Evolutionary conservation across 2,113 vertebrate species (phyloP).

Genomic region (Lasiurus cinereus): DNA sequence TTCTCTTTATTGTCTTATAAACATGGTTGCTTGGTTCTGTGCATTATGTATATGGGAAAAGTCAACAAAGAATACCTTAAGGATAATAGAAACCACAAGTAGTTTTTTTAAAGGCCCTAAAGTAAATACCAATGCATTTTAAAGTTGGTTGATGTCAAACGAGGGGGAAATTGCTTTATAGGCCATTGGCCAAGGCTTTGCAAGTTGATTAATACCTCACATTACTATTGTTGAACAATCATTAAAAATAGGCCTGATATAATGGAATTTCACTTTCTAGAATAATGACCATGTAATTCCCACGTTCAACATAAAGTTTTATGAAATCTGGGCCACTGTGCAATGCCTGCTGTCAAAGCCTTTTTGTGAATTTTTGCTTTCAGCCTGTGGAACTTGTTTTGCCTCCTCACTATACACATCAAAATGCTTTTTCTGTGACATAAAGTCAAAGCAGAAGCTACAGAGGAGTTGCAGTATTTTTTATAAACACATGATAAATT

Average conservation of each 20-base stretch:
- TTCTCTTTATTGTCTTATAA: slow-evolving; percentile 64
- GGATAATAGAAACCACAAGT: slow-evolving; percentile 10
- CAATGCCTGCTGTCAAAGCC: slow-evolving; percentile 22
- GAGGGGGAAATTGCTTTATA: slow-evolving; percentile 76
- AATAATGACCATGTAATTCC: slow-evolving; percentile 64
- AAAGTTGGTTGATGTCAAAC: slow-evolving; percentile 69
- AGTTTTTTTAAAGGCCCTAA: slow-evolving; percentile 37
- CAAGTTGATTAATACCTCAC: slow-evolving; percentile 78
- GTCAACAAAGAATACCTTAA: slow-evolving; percentile 18
- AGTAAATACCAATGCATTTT: slow-evolving; percentile 71
- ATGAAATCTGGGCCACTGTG: slow-evolving; percentile 28
- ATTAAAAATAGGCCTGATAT: slow-evolving; percentile 65
- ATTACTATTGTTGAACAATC: slow-evolving; percentile 71
- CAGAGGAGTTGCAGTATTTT: background rate
- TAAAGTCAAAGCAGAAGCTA: background rate
- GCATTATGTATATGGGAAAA: slow-evolving; percentile 42
- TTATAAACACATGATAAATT: background rate
- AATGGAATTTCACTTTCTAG: slow-evolving; percentile 74
- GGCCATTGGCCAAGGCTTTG: slow-evolving; percentile 65
- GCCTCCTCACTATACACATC: background rate
- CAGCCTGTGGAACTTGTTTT: background rate
- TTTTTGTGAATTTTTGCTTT: slow-evolving; percentile 51
- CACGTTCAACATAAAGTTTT: slow-evolving; percentile 61
- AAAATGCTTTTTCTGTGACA: slow-evolving; percentile 17
- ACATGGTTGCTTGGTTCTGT: slow-evolving; percentile 39